Conservation (phyloP, 2,797 vertebrate species). For the Zenarchopterus dispar region DNA sequence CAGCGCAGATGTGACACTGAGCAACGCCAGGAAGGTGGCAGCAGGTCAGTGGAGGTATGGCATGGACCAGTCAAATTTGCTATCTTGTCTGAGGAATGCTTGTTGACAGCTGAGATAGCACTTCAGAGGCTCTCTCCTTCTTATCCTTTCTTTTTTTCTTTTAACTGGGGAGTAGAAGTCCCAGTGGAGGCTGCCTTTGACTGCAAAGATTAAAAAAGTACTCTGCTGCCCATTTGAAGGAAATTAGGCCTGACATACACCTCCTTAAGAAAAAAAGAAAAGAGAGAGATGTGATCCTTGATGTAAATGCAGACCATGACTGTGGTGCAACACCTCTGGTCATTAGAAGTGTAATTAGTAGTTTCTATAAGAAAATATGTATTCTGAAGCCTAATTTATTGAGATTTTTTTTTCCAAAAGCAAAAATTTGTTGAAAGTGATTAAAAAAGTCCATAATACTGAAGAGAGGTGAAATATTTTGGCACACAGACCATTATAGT, state of each 20-base stretch:
- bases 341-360: constrained; percentile 80
- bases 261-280: constrained; percentile 78
- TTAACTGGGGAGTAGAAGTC: constrained; percentile 77
- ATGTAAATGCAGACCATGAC: constrained; percentile 89
- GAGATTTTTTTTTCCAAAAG: not conserved
- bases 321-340: constrained; percentile 76
- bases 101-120: constrained; percentile 65
- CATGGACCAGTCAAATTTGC: constrained; percentile 55
- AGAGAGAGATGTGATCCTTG: constrained; percentile 86
- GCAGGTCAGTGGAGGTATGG: constrained; percentile 56
- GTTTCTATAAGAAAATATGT: constrained; percentile 75
- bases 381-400: constrained; percentile 54
- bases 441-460: not conserved
- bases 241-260: constrained; percentile 89
- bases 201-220: constrained; percentile 80
- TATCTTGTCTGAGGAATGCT: constrained; percentile 65
- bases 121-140: constrained; percentile 60
- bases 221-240: constrained; percentile 86
- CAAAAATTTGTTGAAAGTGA: not conserved
- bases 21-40: constrained; percentile 62
- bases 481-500: no score
- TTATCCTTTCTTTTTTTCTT: constrained; percentile 37
- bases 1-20: constrained; percentile 67
- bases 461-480: not conserved
- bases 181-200: constrained; percentile 78